phyloP scores from a whole-genome alignment of 2,113 vertebrate species.

The Cyanoliseus patagonus region DNA sequence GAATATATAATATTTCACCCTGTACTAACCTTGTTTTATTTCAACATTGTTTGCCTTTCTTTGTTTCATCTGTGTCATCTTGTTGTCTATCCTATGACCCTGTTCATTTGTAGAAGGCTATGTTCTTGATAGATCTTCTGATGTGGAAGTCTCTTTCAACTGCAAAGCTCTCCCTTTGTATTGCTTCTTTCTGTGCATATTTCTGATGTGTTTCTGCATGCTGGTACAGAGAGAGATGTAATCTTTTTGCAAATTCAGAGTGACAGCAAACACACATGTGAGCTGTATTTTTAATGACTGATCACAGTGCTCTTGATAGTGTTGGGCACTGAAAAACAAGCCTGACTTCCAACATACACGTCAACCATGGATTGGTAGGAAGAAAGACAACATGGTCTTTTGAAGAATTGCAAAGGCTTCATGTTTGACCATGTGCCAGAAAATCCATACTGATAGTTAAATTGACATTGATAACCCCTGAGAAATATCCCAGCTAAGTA shows the following conservation, averaged over 20 bases:
- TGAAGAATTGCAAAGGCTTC: background rate
- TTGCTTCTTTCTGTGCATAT: background rate
- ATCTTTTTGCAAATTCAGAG: background rate
- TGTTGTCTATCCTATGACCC: background rate
- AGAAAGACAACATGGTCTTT: background rate
- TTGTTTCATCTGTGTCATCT: background rate
- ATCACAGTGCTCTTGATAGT: background rate
- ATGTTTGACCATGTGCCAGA: background rate
- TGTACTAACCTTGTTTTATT: background rate
- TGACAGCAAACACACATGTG: background rate
- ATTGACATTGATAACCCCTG: background rate
- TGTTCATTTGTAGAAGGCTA: background rate
- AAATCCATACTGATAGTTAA: background rate
- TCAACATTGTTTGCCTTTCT: background rate
- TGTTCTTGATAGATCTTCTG: background rate
- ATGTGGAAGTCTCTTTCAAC: background rate
- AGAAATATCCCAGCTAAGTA: background rate
- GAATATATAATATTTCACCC: background rate
- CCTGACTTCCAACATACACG: background rate
- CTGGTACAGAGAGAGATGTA: background rate
- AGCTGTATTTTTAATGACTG: background rate
- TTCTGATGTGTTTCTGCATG: conserved; percentile 8
- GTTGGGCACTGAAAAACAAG: background rate
- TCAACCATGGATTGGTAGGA: background rate
- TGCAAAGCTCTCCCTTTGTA: background rate